Evolutionary conservation across 2,113 vertebrate species (phyloP).

Genomic region (Cavia porcellus): DNA sequence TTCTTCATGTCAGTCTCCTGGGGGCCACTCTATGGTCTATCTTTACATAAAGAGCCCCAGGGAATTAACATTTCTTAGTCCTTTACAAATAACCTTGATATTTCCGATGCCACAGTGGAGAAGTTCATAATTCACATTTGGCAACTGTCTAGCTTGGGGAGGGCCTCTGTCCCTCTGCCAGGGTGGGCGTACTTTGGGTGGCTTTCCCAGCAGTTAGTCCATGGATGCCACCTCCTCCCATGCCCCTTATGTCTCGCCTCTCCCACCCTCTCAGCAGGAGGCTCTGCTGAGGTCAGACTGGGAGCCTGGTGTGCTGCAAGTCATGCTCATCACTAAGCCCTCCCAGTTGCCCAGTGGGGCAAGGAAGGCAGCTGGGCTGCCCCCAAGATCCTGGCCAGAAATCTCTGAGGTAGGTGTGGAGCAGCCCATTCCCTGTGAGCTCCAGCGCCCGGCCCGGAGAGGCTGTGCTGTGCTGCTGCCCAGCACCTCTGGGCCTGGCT

Average conservation of each 20-base stretch:
- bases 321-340: background rate
- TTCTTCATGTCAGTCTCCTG: slow-evolving; percentile 41
- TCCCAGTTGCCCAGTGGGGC: background rate
- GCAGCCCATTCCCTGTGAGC: background rate
- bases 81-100: slow-evolving; percentile 63
- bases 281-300: background rate
- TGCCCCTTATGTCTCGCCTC: background rate
- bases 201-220: background rate
- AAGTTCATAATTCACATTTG: background rate
- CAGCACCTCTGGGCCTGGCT: background rate
- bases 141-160: background rate
- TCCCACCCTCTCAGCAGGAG: background rate
- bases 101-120: background rate
- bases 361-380: background rate
- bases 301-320: background rate
- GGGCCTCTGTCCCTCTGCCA: background rate
- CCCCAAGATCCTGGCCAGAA: background rate
- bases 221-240: background rate
- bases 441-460: accelerated
- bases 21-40: background rate
- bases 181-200: too few relatives aligned
- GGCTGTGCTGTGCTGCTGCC: background rate
- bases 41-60: slow-evolving; percentile 51
- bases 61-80: slow-evolving; percentile 37
- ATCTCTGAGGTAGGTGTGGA: background rate